Base-by-base conservation (phyloP, 2,797 vertebrate genomes). In the Huso huso region DNA sequence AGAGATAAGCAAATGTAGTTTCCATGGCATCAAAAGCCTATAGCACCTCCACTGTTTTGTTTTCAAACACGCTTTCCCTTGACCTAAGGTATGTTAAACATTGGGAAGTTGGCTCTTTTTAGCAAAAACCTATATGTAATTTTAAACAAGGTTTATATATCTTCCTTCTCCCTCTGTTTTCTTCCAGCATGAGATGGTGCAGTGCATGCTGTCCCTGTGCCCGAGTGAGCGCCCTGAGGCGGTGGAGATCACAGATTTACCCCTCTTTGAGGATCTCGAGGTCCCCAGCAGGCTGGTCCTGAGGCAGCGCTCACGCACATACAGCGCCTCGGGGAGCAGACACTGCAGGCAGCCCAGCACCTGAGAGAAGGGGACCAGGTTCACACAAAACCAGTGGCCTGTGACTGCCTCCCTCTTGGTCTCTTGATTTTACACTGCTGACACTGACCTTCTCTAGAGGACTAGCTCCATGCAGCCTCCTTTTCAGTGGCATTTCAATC, bases 231-330 rank as follows among this genome's bases (percentile, higher is more conserved):
- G 96, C 10, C 96, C 96, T 0, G 95, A 98, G 77, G 95, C 95
- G 1, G 90, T 80, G 0, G 90, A 92, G 62, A 94, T 99, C 82
- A 96, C 94, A 2, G 93, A 94, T 77, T 93, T 85, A 0, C 83
- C 95, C 10, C 82, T 97, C 49, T 95, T 99, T 86, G 93, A 95
- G 80, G 92, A 94, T 72, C 80, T 98, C 78, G 95, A 95, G 79
- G 76, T 95, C 65, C 92, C 93, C 0, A 90, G 87, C 72, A 91
- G 90, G 65, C 81, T 87, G 15, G 83, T 91, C 52, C 73, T 95
- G 68, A 85, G 96, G 73, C 96, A 97, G 82, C 90, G 96, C 66
- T 94, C 95, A 57, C 93, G 96, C 74, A 97, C 96, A 52, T 85
- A 95, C 87, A 98, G 96, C 74, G 86, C 93, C 10, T 94, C 95